phyloP scores from a whole-genome alignment of 35 echinoderm and acorn worm species.

The Holothuria glaberrima region DNA sequence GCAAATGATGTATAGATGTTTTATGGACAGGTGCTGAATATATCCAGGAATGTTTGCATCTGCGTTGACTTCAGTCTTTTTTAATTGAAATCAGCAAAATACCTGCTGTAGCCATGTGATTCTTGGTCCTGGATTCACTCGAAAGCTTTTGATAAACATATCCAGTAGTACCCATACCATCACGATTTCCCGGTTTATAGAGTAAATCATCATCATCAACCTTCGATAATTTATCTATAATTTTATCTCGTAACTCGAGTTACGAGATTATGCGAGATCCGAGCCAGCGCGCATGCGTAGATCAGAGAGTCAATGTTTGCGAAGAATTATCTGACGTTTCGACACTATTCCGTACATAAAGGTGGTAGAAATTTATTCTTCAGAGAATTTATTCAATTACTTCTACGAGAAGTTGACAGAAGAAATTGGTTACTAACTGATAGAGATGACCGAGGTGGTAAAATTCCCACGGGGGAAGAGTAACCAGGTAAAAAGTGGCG shows the following conservation, averaged over 20 bases:
- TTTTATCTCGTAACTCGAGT: slow-evolving; percentile 28
- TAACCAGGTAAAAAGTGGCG: background rate
- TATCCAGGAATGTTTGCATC: slow-evolving; percentile 4
- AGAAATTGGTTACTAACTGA: background rate
- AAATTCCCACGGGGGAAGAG: slow-evolving; percentile 2
- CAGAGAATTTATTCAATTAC: background rate
- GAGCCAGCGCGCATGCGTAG: slow-evolving; percentile 37
- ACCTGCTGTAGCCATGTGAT: background rate
- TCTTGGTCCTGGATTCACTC: too few relatives aligned
- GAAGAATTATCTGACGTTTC: background rate
- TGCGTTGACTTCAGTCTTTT: background rate
- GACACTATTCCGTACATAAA: too few relatives aligned
- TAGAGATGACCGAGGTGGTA: background rate
- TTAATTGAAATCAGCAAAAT: background rate
- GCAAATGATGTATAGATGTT: slow-evolving; percentile 21
- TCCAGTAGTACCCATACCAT: slow-evolving; percentile 3
- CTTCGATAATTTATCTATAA: too few relatives aligned
- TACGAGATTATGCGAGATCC: slow-evolving; percentile 32
- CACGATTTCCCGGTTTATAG: slow-evolving; percentile 18
- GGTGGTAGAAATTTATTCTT: background rate
- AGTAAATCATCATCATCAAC: too few relatives aligned
- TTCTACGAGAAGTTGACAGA: background rate
- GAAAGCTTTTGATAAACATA: slow-evolving; percentile 50
- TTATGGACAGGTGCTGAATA: slow-evolving; percentile 25
- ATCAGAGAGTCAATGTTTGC: slow-evolving; percentile 16